Base-by-base conservation (phyloP, 2,113 vertebrate species). In the Eptatretus burgeri region DNA sequence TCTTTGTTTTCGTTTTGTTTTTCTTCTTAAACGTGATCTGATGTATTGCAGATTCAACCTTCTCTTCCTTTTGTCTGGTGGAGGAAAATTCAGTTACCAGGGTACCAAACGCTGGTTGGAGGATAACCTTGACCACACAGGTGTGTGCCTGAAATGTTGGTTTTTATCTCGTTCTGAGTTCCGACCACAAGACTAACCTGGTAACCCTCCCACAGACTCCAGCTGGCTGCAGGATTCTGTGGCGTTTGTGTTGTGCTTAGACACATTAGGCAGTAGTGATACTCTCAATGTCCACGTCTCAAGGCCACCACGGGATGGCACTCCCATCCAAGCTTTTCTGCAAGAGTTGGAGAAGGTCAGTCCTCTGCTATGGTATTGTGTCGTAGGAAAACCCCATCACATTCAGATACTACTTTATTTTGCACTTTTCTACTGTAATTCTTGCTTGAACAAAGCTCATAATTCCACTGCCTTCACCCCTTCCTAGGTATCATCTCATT, bases 81-180 rank as follows among this genome's bases (percentile, higher is more conserved):
- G 89, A 17, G 91, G 91, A 41, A 98, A 98, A 69, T 98, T 98
- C 68, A 95, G 95, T 76, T 94, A 94, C 67, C 91, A 98, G 74
- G 91, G 91, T 27, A 94, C 89, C 62, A 98, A 98, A 70, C 78
- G 91, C 16, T 98, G 91, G 91, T 73, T 98, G 67, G 91, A 96
- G 67, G 91, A 98, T 71, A 89, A 89, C 66, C 72, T 98, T 70
- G 91, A 98, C 63, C 91, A 98, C 71, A 98, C 89, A 69, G 91
- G 91, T 93, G 69, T 49, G 64, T 1, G 1, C 13, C 3, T 41
- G 27, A 41, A 41, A 41, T 41, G 27, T 41, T 41, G 27, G 27
- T 41, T 41, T n/a, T 41, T 41, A 41, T 41, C 27, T 7, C 27
- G 27, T 41, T 41, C 27, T 41, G 27, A 41, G 27, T 41, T 41